Evolutionary conservation across 2,113 vertebrate species (phyloP).

Genomic region (Lates calcarifer): DNA sequence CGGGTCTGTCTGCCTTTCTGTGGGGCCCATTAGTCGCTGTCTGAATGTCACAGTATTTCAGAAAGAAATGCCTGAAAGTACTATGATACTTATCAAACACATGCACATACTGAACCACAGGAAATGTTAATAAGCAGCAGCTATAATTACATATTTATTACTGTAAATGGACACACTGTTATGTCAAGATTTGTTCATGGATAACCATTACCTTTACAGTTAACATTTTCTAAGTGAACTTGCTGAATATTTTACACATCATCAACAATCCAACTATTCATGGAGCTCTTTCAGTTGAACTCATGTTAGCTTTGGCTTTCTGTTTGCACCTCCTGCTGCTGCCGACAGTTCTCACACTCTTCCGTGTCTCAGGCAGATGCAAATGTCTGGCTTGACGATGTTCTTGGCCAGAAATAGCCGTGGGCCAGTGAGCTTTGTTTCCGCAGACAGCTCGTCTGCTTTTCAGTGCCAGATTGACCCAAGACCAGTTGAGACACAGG

Average conservation of each 20-base stretch:
- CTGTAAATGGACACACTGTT: neutral
- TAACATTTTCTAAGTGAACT: constrained; percentile 32
- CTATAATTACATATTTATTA: neutral
- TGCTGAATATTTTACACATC: constrained; percentile 37
- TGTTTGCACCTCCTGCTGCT: constrained; percentile 55
- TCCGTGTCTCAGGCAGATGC: constrained; percentile 67
- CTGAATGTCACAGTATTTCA: constrained; percentile 36
- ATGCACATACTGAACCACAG: neutral
- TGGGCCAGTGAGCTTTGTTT: constrained; percentile 63
- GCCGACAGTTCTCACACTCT: constrained; percentile 60
- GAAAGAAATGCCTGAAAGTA: constrained; percentile 1
- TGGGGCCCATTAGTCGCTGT: constrained; percentile 27
- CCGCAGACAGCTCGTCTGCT: constrained; percentile 49
- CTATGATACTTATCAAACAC: constrained; percentile 3
- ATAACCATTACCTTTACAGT: constrained; percentile 1
- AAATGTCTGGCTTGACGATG: constrained; percentile 72
- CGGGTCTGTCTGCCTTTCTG: constrained; percentile 31
- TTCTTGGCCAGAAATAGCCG: constrained; percentile 67
- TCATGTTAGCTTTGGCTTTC: constrained; percentile 54
- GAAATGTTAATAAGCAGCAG: constrained; percentile 19
- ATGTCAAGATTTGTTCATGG: neutral
- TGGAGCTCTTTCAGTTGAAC: constrained; percentile 34
- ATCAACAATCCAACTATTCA: constrained; percentile 25
- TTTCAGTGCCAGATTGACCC: constrained; percentile 52
- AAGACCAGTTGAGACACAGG: constrained; percentile 52